Evolutionary conservation across 2,113 vertebrate species (phyloP).

Genomic region (Odocoileus virginianus): DNA sequence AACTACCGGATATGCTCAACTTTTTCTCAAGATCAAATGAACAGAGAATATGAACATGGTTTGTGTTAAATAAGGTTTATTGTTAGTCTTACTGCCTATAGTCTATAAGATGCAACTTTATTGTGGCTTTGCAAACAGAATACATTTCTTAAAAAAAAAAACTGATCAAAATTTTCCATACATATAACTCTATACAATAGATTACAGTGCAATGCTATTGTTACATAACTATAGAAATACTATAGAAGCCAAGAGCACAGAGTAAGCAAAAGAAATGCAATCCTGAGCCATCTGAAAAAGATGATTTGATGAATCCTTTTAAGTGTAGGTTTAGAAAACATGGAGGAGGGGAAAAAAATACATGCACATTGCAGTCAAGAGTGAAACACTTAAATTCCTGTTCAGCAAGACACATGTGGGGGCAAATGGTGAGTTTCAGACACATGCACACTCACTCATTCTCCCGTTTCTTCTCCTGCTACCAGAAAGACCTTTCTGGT

Average conservation of each 20-base stretch:
- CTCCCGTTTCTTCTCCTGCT: neutral
- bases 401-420: neutral
- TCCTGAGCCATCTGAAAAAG: neutral
- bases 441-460: neutral
- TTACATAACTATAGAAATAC: neutral
- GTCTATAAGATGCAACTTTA: neutral
- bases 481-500: neutral
- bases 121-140: neutral
- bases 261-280: neutral
- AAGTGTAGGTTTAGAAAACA: neutral
- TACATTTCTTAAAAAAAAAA: neutral
- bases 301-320: neutral
- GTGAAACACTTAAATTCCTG: neutral
- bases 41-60: neutral
- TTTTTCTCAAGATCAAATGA: neutral
- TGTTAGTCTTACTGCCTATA: neutral
- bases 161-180: neutral
- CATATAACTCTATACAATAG: neutral
- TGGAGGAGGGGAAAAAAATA: rapidly evolving
- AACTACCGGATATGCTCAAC: neutral
- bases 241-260: neutral
- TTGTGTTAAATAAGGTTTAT: neutral
- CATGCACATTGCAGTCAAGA: neutral
- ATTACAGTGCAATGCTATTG: neutral
- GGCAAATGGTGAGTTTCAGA: neutral